Conservation (phyloP, 2,113 vertebrate genomes). For the Phylloscopus whistleri region DNA sequence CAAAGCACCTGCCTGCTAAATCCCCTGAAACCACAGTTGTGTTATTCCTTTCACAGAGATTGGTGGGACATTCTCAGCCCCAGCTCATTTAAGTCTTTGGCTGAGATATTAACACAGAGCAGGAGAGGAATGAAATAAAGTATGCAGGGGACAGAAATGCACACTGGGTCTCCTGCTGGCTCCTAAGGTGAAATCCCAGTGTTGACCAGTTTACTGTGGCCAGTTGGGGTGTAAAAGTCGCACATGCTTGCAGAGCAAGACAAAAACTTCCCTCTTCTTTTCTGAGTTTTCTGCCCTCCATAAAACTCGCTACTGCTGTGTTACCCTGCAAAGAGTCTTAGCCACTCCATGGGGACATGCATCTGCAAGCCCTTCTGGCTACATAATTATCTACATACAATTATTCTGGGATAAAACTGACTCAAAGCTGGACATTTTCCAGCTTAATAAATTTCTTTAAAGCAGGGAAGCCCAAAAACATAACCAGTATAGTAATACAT, state of each 20-base stretch:
- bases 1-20: not conserved
- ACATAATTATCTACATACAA: not conserved
- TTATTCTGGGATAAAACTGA: not conserved
- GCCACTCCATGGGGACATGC: accelerated
- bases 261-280: not conserved
- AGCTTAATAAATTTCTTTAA: not conserved
- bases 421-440: not conserved
- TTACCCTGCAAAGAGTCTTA: not conserved
- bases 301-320: not conserved
- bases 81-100: not conserved
- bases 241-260: not conserved
- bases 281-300: not conserved
- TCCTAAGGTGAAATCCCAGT: not conserved
- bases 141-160: not conserved
- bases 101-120: not conserved
- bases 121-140: not conserved
- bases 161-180: accelerated
- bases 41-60: not conserved
- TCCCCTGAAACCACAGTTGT: not conserved
- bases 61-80: not conserved
- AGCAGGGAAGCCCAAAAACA: not conserved
- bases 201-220: not conserved
- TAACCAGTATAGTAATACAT: not conserved
- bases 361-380: not conserved
- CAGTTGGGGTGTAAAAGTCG: not conserved